phyloP scores from a whole-genome alignment of 2,888 invertebrate species.

The Mesorhabditis belari region DNA sequence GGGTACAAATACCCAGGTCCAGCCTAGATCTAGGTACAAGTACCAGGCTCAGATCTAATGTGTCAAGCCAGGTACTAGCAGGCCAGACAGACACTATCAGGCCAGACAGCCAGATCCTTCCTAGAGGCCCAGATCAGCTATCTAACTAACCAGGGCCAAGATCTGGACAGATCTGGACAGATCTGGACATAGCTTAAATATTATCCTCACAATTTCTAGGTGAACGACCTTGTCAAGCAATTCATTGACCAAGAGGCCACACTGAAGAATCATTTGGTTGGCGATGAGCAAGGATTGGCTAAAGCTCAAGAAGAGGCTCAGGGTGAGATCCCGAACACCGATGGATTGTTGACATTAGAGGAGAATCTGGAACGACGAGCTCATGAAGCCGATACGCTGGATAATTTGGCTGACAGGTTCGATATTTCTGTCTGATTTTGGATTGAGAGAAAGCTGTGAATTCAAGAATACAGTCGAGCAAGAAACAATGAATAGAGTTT shows the following conservation, averaged over 20 bases:
- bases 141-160: too few species aligned
- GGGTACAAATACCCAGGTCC: too few species aligned
- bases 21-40: too few species aligned
- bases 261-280: conserved; percentile 18
- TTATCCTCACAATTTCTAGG: not conserved
- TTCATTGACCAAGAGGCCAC: conserved; percentile 23
- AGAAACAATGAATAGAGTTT: conserved; percentile 16
- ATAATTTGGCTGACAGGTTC: conserved; percentile 10
- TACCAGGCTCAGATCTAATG: too few species aligned
- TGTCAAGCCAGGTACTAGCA: too few species aligned
- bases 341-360: conserved; percentile 24
- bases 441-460: too few species aligned
- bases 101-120: too few species aligned
- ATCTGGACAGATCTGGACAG: too few species aligned
- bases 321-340: conserved; percentile 7
- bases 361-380: conserved; percentile 21
- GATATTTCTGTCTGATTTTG: too few species aligned
- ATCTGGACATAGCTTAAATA: not conserved
- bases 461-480: conserved; percentile 12
- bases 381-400: conserved; percentile 29
- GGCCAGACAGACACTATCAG: too few species aligned
- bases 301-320: conserved; percentile 7
- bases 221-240: conserved; percentile 23
- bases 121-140: too few species aligned
- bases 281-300: conserved; percentile 25